Evolutionary conservation across 1,140 invertebrate species (phyloP), one percentile per base, ranked within the genome.

Genomic region (Penaeus chinensis): DNA sequence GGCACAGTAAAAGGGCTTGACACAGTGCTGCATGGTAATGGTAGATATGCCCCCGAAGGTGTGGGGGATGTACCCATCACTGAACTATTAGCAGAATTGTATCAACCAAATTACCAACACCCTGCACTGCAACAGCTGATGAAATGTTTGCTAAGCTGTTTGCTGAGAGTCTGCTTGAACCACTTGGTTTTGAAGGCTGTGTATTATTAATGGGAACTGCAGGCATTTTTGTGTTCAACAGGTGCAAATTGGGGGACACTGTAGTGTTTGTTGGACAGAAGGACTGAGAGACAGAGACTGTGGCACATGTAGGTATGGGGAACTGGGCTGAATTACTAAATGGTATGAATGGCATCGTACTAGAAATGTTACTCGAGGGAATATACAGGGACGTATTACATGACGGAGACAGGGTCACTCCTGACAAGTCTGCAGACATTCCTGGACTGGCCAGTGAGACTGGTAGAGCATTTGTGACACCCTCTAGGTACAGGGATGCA

Each of bases 341-440:
- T 27, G 47, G n/a, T 79, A 84, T 60, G 76, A 61, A 24, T 76
- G 82, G 77, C 37, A 79, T 24, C 11, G 77, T 60, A 60, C 47
- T 79, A 24, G 77, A 71, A 24, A 84, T 60, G 47, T 76, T 84
- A 32, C 66, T 61, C 82, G 76, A 27, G 60, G 82, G 62, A 71
- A 76, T 60, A 27, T 66, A 71, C 18, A 76, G 69, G 22, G 82
- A 84, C 27, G 13, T 74, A n/a, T 32, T 69, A 13, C 60, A 20
- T 18, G 60, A 76, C 22, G 66, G 47, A n/a, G 71, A 47, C 66
- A 74, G 60, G 32, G 82, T 27, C 60, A 20, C 69, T 32, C n/a
- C n/a, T 32, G 32, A 74, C 42, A 74, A 32, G 19, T 47, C 71
- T 42, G 42, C 22, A 47, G 82, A 22, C 22, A 84, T 60, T 32